Percentiles rank a stretch among this genome's conserved stretches.
phyloP scores from a whole-genome alignment of 2,113 vertebrate species.

The Todiramphus saurophagus region DNA sequence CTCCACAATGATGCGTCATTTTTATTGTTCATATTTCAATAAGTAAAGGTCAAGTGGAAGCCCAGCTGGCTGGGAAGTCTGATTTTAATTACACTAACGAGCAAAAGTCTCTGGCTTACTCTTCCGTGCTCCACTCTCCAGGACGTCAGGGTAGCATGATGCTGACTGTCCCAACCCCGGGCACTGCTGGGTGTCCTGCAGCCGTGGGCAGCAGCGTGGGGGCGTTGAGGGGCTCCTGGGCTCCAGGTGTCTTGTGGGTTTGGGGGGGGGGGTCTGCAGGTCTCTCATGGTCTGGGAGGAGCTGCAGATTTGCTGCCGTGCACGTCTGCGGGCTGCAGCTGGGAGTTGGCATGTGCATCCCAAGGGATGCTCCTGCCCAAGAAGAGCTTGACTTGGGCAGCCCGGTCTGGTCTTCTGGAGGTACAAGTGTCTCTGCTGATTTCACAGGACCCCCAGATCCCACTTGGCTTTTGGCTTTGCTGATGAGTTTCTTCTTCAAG shows the following conservation, averaged over 20 bases:
- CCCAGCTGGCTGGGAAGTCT: not conserved
- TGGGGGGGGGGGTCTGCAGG: too few species aligned
- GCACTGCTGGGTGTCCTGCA: rapidly evolving
- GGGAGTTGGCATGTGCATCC: not conserved
- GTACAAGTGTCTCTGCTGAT: too few species aligned
- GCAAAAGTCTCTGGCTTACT: not conserved
- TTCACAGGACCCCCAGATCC: too few species aligned
- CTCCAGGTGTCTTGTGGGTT: not conserved
- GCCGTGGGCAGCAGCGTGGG: rapidly evolving
- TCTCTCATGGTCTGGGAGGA: not conserved
- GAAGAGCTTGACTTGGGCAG: not conserved
- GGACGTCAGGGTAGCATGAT: rapidly evolving
- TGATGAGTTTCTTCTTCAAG: too few species aligned
- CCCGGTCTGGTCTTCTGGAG: not conserved
- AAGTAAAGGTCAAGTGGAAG: slow-evolving; percentile 17
- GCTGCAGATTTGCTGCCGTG: rapidly evolving
- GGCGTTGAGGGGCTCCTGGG: not conserved
- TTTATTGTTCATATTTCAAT: not conserved
- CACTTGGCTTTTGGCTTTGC: too few species aligned
- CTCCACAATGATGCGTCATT: not conserved
- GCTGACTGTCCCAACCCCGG: not conserved
- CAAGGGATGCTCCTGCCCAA: not conserved
- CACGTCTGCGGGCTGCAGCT: rapidly evolving
- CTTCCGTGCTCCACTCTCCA: rapidly evolving
- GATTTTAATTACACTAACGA: slow-evolving; percentile 37